Conservation (phyloP, 2,888 invertebrate species). For the Eudasyphora cyanicolor region DNA sequence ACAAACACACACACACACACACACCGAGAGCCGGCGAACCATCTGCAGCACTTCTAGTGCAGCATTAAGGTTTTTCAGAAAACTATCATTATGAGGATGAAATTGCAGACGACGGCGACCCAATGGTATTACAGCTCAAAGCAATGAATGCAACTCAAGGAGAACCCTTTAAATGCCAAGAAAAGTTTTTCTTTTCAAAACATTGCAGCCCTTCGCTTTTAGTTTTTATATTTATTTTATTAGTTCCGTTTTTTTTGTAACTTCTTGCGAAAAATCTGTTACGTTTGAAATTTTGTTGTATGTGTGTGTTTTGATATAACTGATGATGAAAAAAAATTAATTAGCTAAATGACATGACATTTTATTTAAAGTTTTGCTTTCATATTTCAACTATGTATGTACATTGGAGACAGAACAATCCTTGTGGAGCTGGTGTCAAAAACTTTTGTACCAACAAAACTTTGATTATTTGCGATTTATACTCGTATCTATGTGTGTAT, state of each 20-base stretch:
- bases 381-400: slow-evolving; percentile 9
- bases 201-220: background rate
- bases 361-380: slow-evolving; percentile 53
- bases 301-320: background rate
- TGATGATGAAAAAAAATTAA: slow-evolving; percentile 62
- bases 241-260: background rate
- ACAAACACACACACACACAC: slow-evolving; percentile 9
- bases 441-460: slow-evolving; percentile 50
- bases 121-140: background rate
- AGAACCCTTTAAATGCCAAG: slow-evolving; percentile 5
- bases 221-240: background rate
- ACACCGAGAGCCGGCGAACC: background rate
- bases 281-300: slow-evolving; percentile 29
- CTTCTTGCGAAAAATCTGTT: slow-evolving; percentile 14
- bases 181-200: slow-evolving; percentile 13
- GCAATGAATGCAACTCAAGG: background rate
- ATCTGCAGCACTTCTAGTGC: background rate
- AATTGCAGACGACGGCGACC: background rate
- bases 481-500: too few species aligned
- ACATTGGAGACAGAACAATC: too few species aligned
- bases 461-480: slow-evolving; percentile 33
- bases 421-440: slow-evolving; percentile 36
- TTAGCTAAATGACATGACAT: slow-evolving; percentile 68
- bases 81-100: background rate
- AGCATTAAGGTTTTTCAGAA: background rate